These are phyloP conservation scores for Paracanthobrama guichenoti DNA, from an alignment of 2,113 vertebrate species.

Conservation along the genomic window DNA sequence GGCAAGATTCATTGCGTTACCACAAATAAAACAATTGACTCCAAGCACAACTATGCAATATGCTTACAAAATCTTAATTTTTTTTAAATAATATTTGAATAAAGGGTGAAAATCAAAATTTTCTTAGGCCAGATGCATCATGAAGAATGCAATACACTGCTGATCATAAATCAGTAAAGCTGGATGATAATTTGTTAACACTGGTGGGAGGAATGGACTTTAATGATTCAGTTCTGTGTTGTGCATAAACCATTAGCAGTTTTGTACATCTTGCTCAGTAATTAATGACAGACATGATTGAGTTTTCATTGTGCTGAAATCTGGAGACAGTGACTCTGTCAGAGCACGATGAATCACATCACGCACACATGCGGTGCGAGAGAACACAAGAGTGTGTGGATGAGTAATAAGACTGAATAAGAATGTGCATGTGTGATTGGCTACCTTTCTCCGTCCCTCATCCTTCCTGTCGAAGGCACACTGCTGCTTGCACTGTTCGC, in stretches of 20 bases:
- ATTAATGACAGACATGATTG: neutral
- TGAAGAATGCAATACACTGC: neutral
- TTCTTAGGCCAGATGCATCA: neutral
- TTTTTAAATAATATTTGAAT: too few relatives aligned
- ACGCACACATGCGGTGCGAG: conserved; percentile 17
- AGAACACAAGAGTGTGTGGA: conserved; percentile 4
- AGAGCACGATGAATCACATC: neutral
- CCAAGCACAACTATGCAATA: too few relatives aligned
- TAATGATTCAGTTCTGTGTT: neutral
- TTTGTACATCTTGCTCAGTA: neutral
- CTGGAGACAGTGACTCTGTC: neutral
- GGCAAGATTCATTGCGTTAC: too few relatives aligned
- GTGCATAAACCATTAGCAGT: neutral
- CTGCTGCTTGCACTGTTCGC: conserved; percentile 97
- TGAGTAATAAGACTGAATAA: neutral
- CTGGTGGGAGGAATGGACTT: neutral
- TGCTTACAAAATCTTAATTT: too few relatives aligned
- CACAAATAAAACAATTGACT: too few relatives aligned
- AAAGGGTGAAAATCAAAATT: too few relatives aligned
- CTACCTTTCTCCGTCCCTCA: conserved; percentile 94
- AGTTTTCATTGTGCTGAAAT: conserved; percentile 1
- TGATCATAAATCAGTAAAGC: neutral
- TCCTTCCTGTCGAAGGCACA: conserved; percentile 99
- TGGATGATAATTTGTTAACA: neutral
- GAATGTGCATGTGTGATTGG: neutral